Percentiles rank a stretch among this genome's conserved stretches.
phyloP scores from a whole-genome alignment of 2,888 invertebrate genomes.

The Hypselothyrea guttata region DNA sequence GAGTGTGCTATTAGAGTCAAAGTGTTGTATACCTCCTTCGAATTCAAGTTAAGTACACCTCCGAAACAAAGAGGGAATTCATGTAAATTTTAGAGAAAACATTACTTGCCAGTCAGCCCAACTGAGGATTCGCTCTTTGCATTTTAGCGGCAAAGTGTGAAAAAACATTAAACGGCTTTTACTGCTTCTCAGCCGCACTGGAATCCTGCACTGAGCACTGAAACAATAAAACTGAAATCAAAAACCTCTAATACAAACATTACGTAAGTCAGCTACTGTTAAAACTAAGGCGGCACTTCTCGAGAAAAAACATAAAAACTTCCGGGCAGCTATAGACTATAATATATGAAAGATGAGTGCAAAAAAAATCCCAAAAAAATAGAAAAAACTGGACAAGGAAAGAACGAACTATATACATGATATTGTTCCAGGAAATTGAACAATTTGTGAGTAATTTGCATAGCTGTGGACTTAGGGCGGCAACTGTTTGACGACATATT shows the following conservation, averaged over 20 bases:
- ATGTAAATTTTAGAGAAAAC: conserved; percentile 31
- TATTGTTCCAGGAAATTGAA: conserved; percentile 64
- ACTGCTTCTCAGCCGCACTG: conserved; percentile 4
- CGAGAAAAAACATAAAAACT: conserved; percentile 65
- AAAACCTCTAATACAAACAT: conserved; percentile 64
- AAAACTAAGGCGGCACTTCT: conserved; percentile 43
- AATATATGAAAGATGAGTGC: conserved; percentile 35
- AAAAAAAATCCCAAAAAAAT: conserved; percentile 33
- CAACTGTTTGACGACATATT: conserved; percentile 74
- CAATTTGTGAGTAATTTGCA: conserved; percentile 74
- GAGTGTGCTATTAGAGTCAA: neutral
- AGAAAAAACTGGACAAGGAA: conserved; percentile 14
- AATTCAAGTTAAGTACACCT: conserved; percentile 55
- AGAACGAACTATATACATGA: conserved; percentile 10
- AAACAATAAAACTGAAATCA: conserved; percentile 52
- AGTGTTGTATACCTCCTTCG: conserved; percentile 23
- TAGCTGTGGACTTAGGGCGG: conserved; percentile 59
- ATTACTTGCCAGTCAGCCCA: conserved; percentile 52
- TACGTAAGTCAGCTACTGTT: conserved; percentile 69
- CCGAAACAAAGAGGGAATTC: conserved; percentile 28
- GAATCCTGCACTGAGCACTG: neutral
- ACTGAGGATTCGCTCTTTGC: conserved; percentile 29
- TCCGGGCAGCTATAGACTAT: conserved; percentile 30
- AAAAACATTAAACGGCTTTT: conserved; percentile 56
- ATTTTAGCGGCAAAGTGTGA: conserved; percentile 74